A percentile compares a stretch with the other conserved stretches of the same genome.
These are phyloP conservation scores for Zaprionus ghesquierei DNA, from an alignment of 1,140 invertebrate species.

Conservation along the genomic window DNA sequence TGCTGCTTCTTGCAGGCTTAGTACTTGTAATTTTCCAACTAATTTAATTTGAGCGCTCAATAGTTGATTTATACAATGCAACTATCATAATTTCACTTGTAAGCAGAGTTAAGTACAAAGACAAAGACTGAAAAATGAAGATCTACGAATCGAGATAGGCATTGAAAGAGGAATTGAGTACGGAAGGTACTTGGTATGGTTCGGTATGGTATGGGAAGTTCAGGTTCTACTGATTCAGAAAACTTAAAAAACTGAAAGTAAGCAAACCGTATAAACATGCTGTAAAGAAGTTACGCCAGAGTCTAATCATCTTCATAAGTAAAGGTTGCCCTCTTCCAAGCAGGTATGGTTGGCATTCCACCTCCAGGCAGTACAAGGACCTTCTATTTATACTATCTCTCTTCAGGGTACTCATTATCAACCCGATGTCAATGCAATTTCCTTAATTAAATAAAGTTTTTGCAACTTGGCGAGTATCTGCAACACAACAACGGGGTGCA, in stretches of 20 bases:
- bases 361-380: no score
- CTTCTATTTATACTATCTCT: not conserved
- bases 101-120: conserved; percentile 7
- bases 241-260: no score
- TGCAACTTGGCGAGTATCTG: conserved; percentile 4
- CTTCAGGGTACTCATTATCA: not conserved
- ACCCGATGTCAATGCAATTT: not conserved
- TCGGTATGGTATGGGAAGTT: not conserved
- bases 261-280: no score
- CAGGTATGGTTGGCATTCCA: no score
- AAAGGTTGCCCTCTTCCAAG: no score
- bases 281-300: no score
- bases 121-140: not conserved
- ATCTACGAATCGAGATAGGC: not conserved
- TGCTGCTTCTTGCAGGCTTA: conserved; percentile 2
- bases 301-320: no score
- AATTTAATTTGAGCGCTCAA: conserved; percentile 73
- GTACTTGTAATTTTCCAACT: conserved; percentile 71
- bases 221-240: no score
- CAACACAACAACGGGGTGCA: conserved; percentile 24
- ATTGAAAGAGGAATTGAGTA: not conserved
- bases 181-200: no score
- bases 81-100: conserved; percentile 27
- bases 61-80: conserved; percentile 59
- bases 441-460: conserved; percentile 5